Evolutionary conservation across 2,888 invertebrate genomes (phyloP), one percentile per base, ranked within the genome.

Genomic region (Acanthoscelides obtectus): DNA sequence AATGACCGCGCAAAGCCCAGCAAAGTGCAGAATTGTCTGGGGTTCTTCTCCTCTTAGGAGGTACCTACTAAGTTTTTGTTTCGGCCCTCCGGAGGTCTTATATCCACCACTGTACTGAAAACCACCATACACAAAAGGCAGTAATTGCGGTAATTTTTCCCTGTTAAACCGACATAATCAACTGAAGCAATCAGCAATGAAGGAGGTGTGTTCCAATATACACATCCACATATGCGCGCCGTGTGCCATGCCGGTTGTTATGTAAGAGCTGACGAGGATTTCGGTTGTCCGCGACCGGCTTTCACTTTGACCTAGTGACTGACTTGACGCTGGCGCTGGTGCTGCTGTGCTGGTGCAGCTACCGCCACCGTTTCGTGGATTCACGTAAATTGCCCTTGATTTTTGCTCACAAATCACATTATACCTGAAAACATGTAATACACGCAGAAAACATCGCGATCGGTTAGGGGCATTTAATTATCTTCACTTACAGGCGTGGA

Each of bases 261-360:
- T 45, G 45, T 45, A 45, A 45, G 45, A 45, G 45, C 45, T 45
- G 45, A 12, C 45, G 69, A 73, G 75, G 75, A 77, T 76, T 77
- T 77, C 74, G 77, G 76, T 75, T 76, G 74, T 75, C 69, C 74
- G 72, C 75, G 75, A 74, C 76, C 75, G 75, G 76, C 78, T 78
- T 78, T 78, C 78, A 78, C 78, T 78, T 74, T 77, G 76, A 78
- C 78, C 76, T 74, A 76, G 72, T 77, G 76, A 71, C 72, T 72
- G 72, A 75, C 8, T 66, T 21, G 66, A 17, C 17, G 45, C 45
- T 45, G 45, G 8, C 17, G 45, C 8, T 6, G 45, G 12, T 12
- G 12, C 45, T 45, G 17, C 45, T 45, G 12, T 12, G 12, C 45
- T 45, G 17, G 12, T 45, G 45, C 45, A 6, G 45, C 5, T 8